Base-by-base conservation (phyloP, 2,888 invertebrate genomes). In the Drosophila tripunctata region DNA sequence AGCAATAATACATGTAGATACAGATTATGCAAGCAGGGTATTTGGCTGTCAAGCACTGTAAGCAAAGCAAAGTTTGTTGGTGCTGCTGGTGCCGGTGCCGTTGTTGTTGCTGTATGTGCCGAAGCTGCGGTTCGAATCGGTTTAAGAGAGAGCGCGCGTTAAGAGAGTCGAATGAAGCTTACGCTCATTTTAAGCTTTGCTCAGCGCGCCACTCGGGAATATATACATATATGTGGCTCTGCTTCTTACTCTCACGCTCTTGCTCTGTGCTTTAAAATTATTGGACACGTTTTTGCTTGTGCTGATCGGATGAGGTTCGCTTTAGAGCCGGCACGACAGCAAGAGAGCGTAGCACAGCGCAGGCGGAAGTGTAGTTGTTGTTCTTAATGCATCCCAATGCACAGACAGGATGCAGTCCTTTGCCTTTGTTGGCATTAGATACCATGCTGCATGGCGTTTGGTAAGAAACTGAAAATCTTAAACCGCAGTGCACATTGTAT, bases 81-180 rank as follows among this genome's bases (percentile, higher is more conserved):
- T 35, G 15, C 15, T 22, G 17, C 38, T 21, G 38, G 10, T 35
- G 6, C 15, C 15, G 19, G 12, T 6, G 5, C 3, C 4, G 12
- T 4, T 10, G n/a, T 12, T 14, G n/a, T 10, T n/a, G 8, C 10
- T 1, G 10, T 3, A 8, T 48, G 2, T 19, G 35, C 7, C 15
- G 22, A 24, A 50, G 24, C 36, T 27, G 12, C 7, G 22, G 8
- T n/a, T n/a, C n/a, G 19, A 40, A 10, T 40, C 2, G 15, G 24
- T 27, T 3, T 27, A n/a, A n/a, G n/a, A n/a, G n/a, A n/a, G n/a
- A n/a, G n/a, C n/a, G n/a, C n/a, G 36, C 5, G 14, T 31, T 48
- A 48, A 48, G 47, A 50, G 50, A 24, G 36, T 36, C n/a, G 24
- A n/a, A n/a, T n/a, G n/a, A 38, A 24, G 24, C 50, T 50, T 36